Conservation (phyloP, 2,113 vertebrate genomes). For the Hydrolagus affinis region DNA sequence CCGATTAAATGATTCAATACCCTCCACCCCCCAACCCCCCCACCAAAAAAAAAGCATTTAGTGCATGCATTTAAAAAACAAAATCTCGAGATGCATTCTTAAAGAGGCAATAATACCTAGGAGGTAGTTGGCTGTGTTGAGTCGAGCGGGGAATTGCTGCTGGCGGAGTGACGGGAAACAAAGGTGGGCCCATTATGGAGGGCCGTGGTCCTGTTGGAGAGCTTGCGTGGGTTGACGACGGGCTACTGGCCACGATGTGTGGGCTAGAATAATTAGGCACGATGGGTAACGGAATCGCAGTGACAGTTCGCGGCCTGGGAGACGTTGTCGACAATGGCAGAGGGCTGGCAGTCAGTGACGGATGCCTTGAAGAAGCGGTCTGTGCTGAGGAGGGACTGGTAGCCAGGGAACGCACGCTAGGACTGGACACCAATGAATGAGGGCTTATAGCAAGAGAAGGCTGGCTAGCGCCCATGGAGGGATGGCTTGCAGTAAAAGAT, state of each 20-base stretch:
- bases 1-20: background rate
- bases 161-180: constrained; percentile 59
- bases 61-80: background rate
- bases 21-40: too few relatives aligned
- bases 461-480: constrained; percentile 1
- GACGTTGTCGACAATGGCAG: constrained; percentile 51
- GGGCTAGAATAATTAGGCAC: constrained; percentile 52
- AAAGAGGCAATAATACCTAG: constrained; percentile 71
- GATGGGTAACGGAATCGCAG: constrained; percentile 37
- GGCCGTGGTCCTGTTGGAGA: constrained; percentile 53
- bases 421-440: constrained; percentile 46
- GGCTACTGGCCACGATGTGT: constrained; percentile 51
- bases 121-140: constrained; percentile 65
- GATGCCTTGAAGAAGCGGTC: constrained; percentile 74
- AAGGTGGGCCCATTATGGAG: constrained; percentile 47
- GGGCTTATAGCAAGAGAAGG: constrained; percentile 38
- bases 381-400: constrained; percentile 53
- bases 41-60: background rate
- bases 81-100: background rate
- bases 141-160: constrained; percentile 56
- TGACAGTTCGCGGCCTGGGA: constrained; percentile 47
- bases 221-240: constrained; percentile 47
- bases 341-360: constrained; percentile 69
- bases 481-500: constrained; percentile 38
- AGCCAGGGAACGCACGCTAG: constrained; percentile 42